These are phyloP conservation scores for Mya arenaria DNA, from an alignment of 1,140 invertebrate genomes.

Conservation along the genomic window DNA sequence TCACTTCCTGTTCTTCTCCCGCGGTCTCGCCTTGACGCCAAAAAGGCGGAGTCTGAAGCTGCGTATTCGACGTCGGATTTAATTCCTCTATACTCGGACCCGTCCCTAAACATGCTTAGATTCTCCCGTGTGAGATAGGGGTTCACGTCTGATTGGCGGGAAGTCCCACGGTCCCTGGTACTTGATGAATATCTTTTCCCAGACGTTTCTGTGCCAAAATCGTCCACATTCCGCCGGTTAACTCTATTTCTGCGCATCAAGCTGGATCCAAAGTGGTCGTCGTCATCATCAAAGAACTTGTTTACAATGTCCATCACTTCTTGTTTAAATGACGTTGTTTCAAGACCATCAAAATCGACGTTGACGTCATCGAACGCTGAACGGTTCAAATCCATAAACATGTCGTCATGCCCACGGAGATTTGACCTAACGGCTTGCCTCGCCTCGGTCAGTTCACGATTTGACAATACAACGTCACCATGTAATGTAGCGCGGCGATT, in stretches of 20 bases:
- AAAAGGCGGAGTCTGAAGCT: conserved; percentile 34
- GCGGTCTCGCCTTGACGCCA: not conserved
- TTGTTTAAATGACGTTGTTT: conserved; percentile 11
- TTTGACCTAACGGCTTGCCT: conserved; percentile 1
- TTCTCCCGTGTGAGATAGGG: conserved; percentile 32
- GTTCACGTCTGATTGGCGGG: not conserved
- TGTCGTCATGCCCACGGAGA: conserved; percentile 24
- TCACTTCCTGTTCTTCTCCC: not conserved
- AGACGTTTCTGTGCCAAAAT: too few species aligned
- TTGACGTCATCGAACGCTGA: not conserved
- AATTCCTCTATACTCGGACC: not conserved
- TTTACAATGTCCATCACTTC: conserved; percentile 47
- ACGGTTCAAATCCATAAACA: not conserved
- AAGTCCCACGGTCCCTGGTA: too few species aligned
- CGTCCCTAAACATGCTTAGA: conserved; percentile 1
- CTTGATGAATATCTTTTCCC: too few species aligned
- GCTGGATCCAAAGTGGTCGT: conserved; percentile 33
- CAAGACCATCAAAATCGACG: conserved; percentile 1
- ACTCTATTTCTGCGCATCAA: not conserved
- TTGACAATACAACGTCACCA: conserved; percentile 14
- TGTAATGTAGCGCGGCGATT: conserved; percentile 25
- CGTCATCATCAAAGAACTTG: conserved; percentile 42
- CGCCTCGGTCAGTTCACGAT: conserved; percentile 8
- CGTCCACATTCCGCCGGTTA: too few species aligned
- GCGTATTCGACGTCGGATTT: conserved; percentile 10